Conservation (phyloP, 2,888 invertebrate genomes). For the Clunio marinus region DNA sequence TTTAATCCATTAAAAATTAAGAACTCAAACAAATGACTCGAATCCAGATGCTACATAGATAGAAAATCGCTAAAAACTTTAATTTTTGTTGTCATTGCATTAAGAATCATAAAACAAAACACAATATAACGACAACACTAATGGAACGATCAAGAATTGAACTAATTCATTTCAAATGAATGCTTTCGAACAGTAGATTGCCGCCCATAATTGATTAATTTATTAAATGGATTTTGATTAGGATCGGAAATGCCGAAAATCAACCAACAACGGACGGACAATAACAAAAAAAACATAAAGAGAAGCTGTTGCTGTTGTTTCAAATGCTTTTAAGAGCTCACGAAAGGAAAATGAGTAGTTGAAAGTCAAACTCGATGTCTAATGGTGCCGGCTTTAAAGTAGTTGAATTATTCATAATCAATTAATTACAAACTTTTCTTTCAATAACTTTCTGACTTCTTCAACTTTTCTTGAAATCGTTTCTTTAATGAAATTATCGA, state of each 20-base stretch:
- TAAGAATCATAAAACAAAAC: not conserved
- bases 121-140: not conserved
- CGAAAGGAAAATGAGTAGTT: slow-evolving; percentile 19
- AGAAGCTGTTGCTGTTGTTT: slow-evolving; percentile 6
- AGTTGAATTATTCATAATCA: slow-evolving; percentile 33
- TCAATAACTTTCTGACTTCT: not conserved
- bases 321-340: slow-evolving; percentile 23
- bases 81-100: not conserved
- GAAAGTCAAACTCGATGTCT: slow-evolving; percentile 13
- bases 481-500: slow-evolving; percentile 39
- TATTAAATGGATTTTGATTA: slow-evolving; percentile 38
- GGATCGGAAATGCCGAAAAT: slow-evolving; percentile 32
- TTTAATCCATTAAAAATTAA: too few species aligned
- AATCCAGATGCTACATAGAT: too few species aligned
- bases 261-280: not conserved
- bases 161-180: not conserved
- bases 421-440: slow-evolving; percentile 35
- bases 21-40: too few species aligned
- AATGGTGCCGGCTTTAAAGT: slow-evolving; percentile 29
- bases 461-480: slow-evolving; percentile 7
- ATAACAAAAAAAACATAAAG: too few species aligned
- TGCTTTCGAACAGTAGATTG: not conserved
- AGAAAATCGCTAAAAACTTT: too few species aligned
- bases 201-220: slow-evolving; percentile 40
- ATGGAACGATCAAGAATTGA: not conserved